These are phyloP conservation scores for Ceuthmochares aereus DNA, from an alignment of 2,113 vertebrate genomes.

Conservation along the genomic window DNA sequence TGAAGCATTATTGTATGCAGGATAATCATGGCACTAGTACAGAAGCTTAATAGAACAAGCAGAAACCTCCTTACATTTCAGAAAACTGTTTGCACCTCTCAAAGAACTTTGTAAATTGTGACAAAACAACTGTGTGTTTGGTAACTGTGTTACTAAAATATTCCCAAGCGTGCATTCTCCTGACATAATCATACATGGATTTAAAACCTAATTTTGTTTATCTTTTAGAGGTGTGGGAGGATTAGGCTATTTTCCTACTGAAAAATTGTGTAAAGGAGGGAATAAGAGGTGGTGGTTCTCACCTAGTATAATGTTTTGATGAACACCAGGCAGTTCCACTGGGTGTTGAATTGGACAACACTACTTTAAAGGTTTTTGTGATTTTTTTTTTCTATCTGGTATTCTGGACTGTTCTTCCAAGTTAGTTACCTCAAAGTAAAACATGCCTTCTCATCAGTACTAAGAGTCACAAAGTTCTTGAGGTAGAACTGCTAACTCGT, in stretches of 20 bases:
- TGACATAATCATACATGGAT: background rate
- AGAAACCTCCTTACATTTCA: background rate
- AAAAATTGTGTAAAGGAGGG: background rate
- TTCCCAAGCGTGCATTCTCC: background rate
- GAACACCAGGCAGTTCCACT: background rate
- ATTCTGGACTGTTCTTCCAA: background rate
- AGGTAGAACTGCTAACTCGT: background rate
- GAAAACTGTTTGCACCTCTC: background rate
- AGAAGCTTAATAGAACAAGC: background rate
- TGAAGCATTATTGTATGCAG: background rate
- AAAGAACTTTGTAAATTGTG: background rate
- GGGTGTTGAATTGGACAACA: rapidly evolving
- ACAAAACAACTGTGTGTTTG: background rate
- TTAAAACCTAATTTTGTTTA: background rate
- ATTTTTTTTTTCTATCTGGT: background rate
- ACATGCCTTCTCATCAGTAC: rapidly evolving
- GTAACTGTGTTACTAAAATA: background rate
- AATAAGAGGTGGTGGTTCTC: background rate
- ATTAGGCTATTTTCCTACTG: background rate
- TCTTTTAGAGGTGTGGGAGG: background rate
- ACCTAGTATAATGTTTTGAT: background rate
- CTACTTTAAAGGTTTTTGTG: background rate
- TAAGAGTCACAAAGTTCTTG: background rate
- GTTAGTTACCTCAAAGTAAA: background rate
- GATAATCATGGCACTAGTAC: background rate